phyloP scores from a whole-genome alignment of 2,797 vertebrate genomes.

The Mormyrus hasselquistii region DNA sequence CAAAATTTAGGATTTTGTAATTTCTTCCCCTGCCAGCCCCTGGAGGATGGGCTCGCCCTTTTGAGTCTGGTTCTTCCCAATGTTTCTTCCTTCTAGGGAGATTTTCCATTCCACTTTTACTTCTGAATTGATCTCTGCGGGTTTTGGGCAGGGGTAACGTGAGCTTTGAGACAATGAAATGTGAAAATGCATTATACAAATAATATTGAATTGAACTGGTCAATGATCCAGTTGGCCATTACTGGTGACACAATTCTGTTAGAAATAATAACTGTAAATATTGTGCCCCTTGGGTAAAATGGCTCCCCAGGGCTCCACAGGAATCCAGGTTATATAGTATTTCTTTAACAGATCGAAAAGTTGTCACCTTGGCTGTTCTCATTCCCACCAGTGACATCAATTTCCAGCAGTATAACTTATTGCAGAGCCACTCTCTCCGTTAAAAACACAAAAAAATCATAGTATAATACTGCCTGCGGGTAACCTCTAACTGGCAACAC shows the following conservation, averaged over 20 bases:
- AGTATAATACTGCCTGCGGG: not conserved
- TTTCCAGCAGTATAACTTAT: not conserved
- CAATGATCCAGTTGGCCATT: not conserved
- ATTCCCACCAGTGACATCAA: not conserved
- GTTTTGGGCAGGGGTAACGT: not conserved
- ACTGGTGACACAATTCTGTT: not conserved
- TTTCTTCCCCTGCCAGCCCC: not conserved
- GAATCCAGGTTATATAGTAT: not conserved
- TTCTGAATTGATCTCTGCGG: not conserved
- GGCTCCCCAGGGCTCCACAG: not conserved
- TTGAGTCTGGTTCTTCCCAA: not conserved
- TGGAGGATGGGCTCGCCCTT: not conserved
- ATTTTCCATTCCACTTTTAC: not conserved
- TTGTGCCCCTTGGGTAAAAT: not conserved
- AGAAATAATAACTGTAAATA: not conserved
- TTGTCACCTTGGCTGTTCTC: not conserved
- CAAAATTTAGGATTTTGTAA: not conserved
- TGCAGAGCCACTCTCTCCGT: not conserved
- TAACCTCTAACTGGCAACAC: not conserved
- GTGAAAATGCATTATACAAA: not conserved
- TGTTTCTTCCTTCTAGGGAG: not conserved
- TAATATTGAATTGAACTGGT: not conserved
- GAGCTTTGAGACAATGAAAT: not conserved
- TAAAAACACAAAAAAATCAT: not conserved
- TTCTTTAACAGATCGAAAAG: not conserved